Evolutionary conservation across 2,888 invertebrate genomes (phyloP), one percentile per base, ranked within the genome.

Genomic region (Leptopilina drosophilae): DNA sequence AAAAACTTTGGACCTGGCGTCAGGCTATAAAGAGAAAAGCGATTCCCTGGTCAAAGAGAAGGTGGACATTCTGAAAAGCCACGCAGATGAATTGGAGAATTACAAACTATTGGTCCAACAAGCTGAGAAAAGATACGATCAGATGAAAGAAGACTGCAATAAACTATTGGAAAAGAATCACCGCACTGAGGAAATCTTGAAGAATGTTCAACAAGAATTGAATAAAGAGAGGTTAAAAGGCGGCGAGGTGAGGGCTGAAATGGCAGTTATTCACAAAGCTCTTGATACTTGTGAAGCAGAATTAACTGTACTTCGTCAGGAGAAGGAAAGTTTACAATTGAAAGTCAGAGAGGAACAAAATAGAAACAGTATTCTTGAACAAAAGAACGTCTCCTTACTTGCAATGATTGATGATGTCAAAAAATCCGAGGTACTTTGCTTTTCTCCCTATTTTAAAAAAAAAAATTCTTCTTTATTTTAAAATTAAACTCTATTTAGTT

Each of bases 1-100:
- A 49, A 95, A 95, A 92, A 94, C 96, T 59, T 90, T 96, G 65
- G 95, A 95, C 85, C 89, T 96, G 62, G 95, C 91, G 20, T 89
- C 90, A 26, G 91, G 91, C 3, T 92, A 92, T 81, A 91, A 91
- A 85, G 90, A 90, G 64, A 91, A 92, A 81, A 88, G 90, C 79
- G 91, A 92, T 77, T 80, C 65, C 65, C 76, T 88, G 26, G 88
- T 89, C 5, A 90, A 89, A 83, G 92, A 92, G 77, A 91, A 90
- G 82, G 76, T 91, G n/a, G 87, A 88, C 5, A 73, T 89, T n/a
- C 78, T 91, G 7, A 89, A 89, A 78, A 80, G n/a, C 78, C 90
- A 91, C 76, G 89, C 89, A 0, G 88, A 90, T 79, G 91, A 91
- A 86, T 85, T 91, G 56, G 89, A 91, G 73, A 88, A 86, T 78